A percentile compares a stretch with the other conserved stretches of the same genome.
Evolutionary conservation across 2,113 vertebrate genomes (phyloP).

Genomic region (Apeltes quadracus): DNA sequence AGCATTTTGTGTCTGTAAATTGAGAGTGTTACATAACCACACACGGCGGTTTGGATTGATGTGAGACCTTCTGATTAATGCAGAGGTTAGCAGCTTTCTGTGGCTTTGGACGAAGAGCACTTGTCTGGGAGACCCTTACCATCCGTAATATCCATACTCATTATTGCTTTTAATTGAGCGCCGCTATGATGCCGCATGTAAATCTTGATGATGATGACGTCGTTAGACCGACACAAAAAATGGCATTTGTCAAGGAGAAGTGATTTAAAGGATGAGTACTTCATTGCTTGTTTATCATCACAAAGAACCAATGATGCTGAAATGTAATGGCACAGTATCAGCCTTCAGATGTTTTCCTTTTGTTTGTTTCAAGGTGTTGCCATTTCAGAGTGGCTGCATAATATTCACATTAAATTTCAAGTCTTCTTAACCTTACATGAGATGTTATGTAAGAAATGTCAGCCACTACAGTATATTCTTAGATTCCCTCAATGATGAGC

Average conservation of each 20-base stretch:
- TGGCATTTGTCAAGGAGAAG: conserved; percentile 15
- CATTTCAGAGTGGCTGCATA: neutral
- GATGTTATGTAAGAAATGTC: neutral
- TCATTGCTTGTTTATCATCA: conserved; percentile 18
- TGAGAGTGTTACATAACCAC: conserved; percentile 13
- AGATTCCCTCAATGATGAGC: neutral
- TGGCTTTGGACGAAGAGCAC: neutral
- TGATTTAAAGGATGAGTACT: conserved; percentile 38
- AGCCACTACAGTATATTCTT: neutral
- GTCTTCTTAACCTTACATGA: neutral
- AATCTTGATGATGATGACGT: conserved; percentile 22
- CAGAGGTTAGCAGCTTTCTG: neutral
- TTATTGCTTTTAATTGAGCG: conserved; percentile 34
- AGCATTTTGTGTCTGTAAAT: neutral
- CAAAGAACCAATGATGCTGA: conserved; percentile 10
- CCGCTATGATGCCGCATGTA: conserved; percentile 32
- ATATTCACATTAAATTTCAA: neutral
- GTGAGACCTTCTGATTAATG: neutral
- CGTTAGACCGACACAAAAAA: conserved; percentile 29
- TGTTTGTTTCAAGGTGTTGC: neutral
- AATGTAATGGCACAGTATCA: conserved; percentile 16
- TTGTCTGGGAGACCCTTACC: neutral
- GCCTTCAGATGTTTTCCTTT: conserved; percentile 14
- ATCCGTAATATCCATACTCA: neutral
- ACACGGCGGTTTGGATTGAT: neutral